Percentiles rank a stretch among this genome's conserved stretches.
Conservation (phyloP, 2,113 vertebrate genomes). For the Oxygymnocypris stewartii region DNA sequence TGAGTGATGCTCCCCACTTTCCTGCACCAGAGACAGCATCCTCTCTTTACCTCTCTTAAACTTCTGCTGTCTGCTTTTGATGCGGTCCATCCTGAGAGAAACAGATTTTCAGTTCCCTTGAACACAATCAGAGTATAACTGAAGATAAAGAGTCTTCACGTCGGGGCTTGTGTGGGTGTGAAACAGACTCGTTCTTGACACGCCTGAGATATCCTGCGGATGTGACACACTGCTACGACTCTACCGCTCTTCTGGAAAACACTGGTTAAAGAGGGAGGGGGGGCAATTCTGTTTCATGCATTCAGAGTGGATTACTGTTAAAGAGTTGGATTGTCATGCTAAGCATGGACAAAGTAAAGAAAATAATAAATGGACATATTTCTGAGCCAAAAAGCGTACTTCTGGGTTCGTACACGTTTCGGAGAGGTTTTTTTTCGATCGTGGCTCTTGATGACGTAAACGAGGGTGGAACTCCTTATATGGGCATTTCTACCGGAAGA, state of each 20-base stretch:
- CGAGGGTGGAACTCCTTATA: too few relatives aligned
- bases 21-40: slow-evolving; percentile 86
- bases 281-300: too few relatives aligned
- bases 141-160: slow-evolving; percentile 8
- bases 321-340: too few relatives aligned
- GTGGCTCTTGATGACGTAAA: too few relatives aligned
- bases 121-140: slow-evolving; percentile 34
- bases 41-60: slow-evolving; percentile 94
- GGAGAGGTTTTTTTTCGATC: too few relatives aligned
- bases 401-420: too few relatives aligned
- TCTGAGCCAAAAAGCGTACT: too few relatives aligned
- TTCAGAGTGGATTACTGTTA: too few relatives aligned
- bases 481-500: too few relatives aligned
- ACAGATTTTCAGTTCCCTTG: slow-evolving; percentile 11
- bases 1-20: slow-evolving; percentile 73
- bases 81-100: slow-evolving; percentile 88
- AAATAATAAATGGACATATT: too few relatives aligned
- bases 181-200: neutral
- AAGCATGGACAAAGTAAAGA: too few relatives aligned
- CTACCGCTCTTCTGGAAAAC: neutral
- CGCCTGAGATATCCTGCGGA: slow-evolving; percentile 40
- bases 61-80: slow-evolving; percentile 93
- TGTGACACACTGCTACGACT: neutral
- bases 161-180: slow-evolving; percentile 28
- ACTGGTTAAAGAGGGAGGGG: too few relatives aligned